Evolutionary conservation across 2,113 vertebrate species (phyloP), one percentile per base, ranked within the genome.

Genomic region (Tautogolabrus adspersus): DNA sequence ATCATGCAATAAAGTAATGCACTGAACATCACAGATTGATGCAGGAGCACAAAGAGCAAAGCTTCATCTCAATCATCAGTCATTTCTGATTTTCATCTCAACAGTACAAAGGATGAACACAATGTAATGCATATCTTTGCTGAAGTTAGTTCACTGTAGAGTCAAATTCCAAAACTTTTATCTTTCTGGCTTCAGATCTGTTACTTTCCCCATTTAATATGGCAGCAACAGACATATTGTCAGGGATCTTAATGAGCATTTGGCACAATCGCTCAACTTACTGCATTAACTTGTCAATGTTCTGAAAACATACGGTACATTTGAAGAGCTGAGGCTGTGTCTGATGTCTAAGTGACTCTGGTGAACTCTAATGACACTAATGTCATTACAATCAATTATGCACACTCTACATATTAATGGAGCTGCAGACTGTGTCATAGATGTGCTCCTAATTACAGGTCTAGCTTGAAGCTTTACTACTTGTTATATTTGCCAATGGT

Each of bases 381-480:
- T 10, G 49, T 21, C 49, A 52, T n/a, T 26, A 55, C 8, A 0
- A 63, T 80, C 6, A 68, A 74, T 68, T 46, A 42, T 70, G 22
- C 37, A 70, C 15, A 1, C 10, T 4, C 13, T 26, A 10, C 21
- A 66, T 22, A 54, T 67, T 8, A 62, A 69, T 81, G 13, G 51
- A 16, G 23, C 0, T 22, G 26, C n/a, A n/a, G 8, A 18, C 21
- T n/a, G 22, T 1, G 5, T 34, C 11, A 66, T 42, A n/a, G 21
- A 38, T 30, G 26, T 19, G n/a, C 42, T 30, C 12, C 6, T 0
- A 6, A 13, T 42, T 40, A 4, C 58, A 61, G 16, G 11, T 26
- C 44, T 30, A 26, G 4, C 21, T 26, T 52, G 16, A 54, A 52
- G 19, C 18, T 59, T 21, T 11, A 21, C 7, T 46, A 34, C 30